These are phyloP conservation scores for Mantis religiosa DNA, from an alignment of 2,888 invertebrate genomes.

Conservation along the genomic window DNA sequence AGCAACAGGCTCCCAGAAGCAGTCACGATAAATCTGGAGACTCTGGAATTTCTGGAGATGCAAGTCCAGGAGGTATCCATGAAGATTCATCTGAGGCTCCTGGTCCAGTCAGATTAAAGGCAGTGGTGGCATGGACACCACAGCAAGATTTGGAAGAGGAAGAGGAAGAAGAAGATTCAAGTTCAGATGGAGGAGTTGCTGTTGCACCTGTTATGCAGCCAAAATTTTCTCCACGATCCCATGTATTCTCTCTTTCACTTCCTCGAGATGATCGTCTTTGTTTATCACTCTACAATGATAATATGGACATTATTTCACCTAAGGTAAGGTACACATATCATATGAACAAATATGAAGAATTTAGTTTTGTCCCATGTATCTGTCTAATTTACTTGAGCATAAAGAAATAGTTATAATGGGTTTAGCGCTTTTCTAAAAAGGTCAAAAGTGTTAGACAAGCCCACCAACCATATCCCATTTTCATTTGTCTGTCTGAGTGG, in stretches of 20 bases:
- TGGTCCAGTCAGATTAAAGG: conserved; percentile 29
- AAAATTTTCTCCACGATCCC: conserved; percentile 49
- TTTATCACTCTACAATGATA: conserved; percentile 43
- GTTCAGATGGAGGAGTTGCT: conserved; percentile 35
- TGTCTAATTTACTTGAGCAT: no score
- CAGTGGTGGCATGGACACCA: conserved; percentile 65
- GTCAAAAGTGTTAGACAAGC: no score
- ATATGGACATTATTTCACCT: conserved; percentile 33
- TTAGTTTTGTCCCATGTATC: no score
- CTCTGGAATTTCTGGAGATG: conserved; percentile 79
- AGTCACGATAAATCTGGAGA: conserved; percentile 73
- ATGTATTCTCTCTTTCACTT: conserved; percentile 71
- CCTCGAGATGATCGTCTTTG: conserved; percentile 61
- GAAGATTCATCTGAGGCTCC: conserved; percentile 34
- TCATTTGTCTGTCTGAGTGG: no score
- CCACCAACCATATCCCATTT: no score
- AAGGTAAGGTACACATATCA: conserved; percentile 23
- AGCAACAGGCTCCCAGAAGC: conserved; percentile 31
- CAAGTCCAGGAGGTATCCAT: conserved; percentile 51
- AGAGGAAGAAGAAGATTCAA: conserved; percentile 48
- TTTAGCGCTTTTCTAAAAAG: no score
- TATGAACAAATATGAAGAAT: no score
- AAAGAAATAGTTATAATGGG: no score
- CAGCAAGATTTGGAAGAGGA: conserved; percentile 80
- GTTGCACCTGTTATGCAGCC: conserved; percentile 31